These are phyloP conservation scores for Crotalus horridus DNA, from an alignment of 2,113 vertebrate genomes.

Conservation along the genomic window DNA sequence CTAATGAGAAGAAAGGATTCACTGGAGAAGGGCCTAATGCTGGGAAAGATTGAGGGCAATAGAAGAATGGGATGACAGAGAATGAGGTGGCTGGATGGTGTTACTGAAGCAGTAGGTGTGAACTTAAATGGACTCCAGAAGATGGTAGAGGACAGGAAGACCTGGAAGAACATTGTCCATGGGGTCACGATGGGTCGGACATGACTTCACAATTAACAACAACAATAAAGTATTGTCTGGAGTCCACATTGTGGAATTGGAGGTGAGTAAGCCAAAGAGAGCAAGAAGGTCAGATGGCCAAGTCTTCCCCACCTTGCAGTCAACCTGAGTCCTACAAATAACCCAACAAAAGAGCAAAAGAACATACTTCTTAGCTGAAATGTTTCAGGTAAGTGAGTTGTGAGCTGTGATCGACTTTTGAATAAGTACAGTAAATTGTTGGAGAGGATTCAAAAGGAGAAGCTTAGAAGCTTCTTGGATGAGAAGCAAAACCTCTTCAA, in stretches of 20 bases:
- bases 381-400: background rate
- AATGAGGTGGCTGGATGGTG: too few species aligned
- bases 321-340: background rate
- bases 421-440: background rate
- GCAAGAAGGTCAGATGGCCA: background rate
- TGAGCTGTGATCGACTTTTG: background rate
- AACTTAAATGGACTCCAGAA: too few species aligned
- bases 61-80: too few species aligned
- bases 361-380: background rate
- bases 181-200: too few species aligned
- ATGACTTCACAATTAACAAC: too few species aligned
- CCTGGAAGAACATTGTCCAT: too few species aligned
- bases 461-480: background rate
- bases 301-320: background rate
- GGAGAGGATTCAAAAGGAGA: background rate
- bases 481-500: too few species aligned
- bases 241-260: background rate
- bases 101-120: too few species aligned
- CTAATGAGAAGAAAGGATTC: too few species aligned
- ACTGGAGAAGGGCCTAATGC: too few species aligned
- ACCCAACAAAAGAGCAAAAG: background rate
- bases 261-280: background rate
- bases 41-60: too few species aligned
- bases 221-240: background rate
- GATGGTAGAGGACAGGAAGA: too few species aligned